Evolutionary conservation across 2,113 vertebrate genomes (phyloP), one percentile per base, ranked within the genome.

Genomic region (Gasterosteus nipponicus): DNA sequence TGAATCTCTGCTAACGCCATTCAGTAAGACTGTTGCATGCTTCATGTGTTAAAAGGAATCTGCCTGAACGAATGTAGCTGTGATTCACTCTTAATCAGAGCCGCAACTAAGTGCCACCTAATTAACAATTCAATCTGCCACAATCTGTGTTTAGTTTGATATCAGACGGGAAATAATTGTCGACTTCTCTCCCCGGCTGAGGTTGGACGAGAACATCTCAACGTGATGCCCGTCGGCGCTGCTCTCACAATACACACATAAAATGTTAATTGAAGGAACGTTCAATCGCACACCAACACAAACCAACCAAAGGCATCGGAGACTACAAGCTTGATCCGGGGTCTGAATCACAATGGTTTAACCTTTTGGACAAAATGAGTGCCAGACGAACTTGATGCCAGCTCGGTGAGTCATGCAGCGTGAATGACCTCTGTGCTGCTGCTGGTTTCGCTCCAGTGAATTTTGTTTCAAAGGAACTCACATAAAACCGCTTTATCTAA

Each of bases 71-170:
- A 68, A 63, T 53, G 3, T 33, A 78, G 83, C 73, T 75, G 69
- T 60, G 61, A 80, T 73, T 85, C 68, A 38, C 7, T 65, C 65
- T 77, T 72, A 80, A 82, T 85, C 77, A 69, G 77, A 54, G 69
- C 33, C 49, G 38, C 57, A 70, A 88, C 87, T 75, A 90, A 86
- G 81, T 33, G 65, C 69, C 73, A 62, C 58, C 60, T 77, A 72
- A 78, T 90, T 81, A 88, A 81, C 22, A 26, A 26, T 26, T 26
- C 22, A 26, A 88, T 79, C 42, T 14, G 19, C 0, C 61, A 67
- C 68, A 74, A 74, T 81, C 74, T 77, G 76, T 85, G 69, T 80
- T 87, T 86, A 88, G 89, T 89, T 66, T 65, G 71, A 73, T 79
- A 75, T 78, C 70, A 71, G 64, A 75, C 82, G 38, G 75, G 58